Conservation (phyloP, 2,888 invertebrate species). For the Bombyx huttoni region DNA sequence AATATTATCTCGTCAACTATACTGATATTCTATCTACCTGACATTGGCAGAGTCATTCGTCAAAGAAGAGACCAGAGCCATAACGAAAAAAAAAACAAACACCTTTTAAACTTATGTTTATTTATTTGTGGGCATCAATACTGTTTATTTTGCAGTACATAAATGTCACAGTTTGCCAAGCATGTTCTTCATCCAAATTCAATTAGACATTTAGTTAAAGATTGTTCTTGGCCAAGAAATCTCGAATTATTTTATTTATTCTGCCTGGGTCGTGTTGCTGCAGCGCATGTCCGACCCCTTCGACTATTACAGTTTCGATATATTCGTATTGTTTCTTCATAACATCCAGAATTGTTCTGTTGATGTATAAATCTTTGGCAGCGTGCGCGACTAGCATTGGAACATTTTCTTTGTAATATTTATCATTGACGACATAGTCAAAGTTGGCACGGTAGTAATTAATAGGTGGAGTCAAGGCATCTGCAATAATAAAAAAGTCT, state of each 20-base stretch:
- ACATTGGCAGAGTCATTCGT: too few species aligned
- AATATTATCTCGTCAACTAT: too few species aligned
- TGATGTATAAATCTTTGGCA: conserved; percentile 50
- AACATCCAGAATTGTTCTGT: conserved; percentile 23
- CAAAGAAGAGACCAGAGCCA: too few species aligned
- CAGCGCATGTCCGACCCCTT: conserved; percentile 63
- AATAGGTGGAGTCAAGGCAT: conserved; percentile 64
- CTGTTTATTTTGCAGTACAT: background rate
- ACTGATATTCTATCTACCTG: too few species aligned
- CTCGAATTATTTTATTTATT: conserved; percentile 63
- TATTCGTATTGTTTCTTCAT: conserved; percentile 49
- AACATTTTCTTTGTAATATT: conserved; percentile 33
- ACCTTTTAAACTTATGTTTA: too few species aligned
- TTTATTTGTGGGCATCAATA: background rate
- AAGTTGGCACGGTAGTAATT: conserved; percentile 73
- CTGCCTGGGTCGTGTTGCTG: conserved; percentile 69
- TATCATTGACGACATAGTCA: conserved; percentile 22
- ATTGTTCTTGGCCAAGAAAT: conserved; percentile 49
- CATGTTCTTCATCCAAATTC: background rate
- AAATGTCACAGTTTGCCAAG: background rate
- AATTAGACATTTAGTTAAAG: conserved; percentile 12
- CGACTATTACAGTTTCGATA: conserved; percentile 50
- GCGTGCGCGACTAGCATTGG: conserved; percentile 57
- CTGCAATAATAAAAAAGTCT: conserved; percentile 25
- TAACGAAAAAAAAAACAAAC: too few species aligned